phyloP scores from a whole-genome alignment of 1,140 invertebrate species.

The Heliconius hewitsoni region DNA sequence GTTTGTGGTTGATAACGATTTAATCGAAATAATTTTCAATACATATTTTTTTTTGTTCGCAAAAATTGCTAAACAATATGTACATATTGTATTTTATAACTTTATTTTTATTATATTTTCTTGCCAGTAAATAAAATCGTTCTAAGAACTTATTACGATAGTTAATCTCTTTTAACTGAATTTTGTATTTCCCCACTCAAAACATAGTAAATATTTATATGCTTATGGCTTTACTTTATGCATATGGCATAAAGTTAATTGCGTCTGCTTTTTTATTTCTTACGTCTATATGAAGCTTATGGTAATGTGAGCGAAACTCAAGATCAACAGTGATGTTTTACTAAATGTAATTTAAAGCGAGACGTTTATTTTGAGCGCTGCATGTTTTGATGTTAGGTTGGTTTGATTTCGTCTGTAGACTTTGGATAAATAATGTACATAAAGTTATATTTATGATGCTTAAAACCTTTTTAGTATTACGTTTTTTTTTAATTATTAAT shows the following conservation, averaged over 20 bases:
- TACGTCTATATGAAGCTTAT: neutral
- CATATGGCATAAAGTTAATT: neutral
- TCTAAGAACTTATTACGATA: neutral
- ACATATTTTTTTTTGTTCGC: neutral
- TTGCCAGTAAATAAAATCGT: no score
- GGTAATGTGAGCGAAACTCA: neutral
- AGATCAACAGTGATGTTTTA: neutral
- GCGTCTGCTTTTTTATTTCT: neutral
- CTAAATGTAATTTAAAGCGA: slow-evolving; percentile 1
- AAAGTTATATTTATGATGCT: neutral
- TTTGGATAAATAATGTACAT: no score
- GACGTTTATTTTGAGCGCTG: neutral
- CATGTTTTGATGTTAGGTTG: neutral
- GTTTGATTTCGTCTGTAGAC: neutral
- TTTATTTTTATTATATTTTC: no score
- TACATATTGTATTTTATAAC: no score
- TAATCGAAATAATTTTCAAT: neutral
- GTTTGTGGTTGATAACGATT: slow-evolving; percentile 21
- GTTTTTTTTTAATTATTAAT: no score
- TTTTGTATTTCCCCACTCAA: neutral
- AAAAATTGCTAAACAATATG: neutral
- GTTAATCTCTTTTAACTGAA: neutral
- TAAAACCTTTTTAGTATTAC: neutral
- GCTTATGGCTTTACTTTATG: no score
- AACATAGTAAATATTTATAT: slow-evolving; percentile 19